Evolutionary conservation across 2,888 invertebrate genomes (phyloP).

Genomic region (Pelosia muscerda): DNA sequence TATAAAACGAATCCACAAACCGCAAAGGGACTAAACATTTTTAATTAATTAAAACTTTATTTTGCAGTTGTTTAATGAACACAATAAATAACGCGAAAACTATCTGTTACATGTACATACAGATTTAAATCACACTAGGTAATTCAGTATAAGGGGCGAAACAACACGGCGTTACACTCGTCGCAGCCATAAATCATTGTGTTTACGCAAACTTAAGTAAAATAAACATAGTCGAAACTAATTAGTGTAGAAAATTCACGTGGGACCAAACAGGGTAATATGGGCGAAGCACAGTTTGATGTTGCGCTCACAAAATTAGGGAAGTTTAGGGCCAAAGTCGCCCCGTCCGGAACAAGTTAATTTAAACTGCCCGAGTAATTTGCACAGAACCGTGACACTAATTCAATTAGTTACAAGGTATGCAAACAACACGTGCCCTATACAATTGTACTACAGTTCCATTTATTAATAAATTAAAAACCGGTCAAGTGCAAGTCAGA

Average conservation of each 20-base stretch:
- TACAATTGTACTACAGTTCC: constrained; percentile 49
- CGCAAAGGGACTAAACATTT: background rate
- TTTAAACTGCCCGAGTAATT: constrained; percentile 84
- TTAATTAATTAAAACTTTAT: constrained; percentile 1
- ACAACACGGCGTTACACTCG: constrained; percentile 58
- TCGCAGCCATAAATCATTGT: constrained; percentile 77
- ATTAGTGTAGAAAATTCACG: constrained; percentile 85
- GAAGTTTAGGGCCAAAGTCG: constrained; percentile 84
- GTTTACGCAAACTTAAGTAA: constrained; percentile 78
- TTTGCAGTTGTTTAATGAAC: constrained; percentile 25
- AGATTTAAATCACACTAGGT: constrained; percentile 29
- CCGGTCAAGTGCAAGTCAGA: too few relatives aligned
- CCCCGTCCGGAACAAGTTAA: constrained; percentile 82
- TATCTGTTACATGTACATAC: constrained; percentile 19
- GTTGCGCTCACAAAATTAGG: constrained; percentile 85
- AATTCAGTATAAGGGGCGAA: constrained; percentile 46
- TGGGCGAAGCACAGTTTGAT: constrained; percentile 84
- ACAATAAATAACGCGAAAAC: constrained; percentile 25
- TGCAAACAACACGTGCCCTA: constrained; percentile 69
- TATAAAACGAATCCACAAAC: background rate
- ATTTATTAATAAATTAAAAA: constrained; percentile 9
- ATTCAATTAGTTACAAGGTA: constrained; percentile 82
- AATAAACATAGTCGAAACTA: constrained; percentile 84
- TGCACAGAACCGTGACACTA: constrained; percentile 82
- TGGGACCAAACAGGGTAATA: constrained; percentile 83